Conservation (phyloP, 2,888 invertebrate species). For the Conops quadrifasciatus region DNA sequence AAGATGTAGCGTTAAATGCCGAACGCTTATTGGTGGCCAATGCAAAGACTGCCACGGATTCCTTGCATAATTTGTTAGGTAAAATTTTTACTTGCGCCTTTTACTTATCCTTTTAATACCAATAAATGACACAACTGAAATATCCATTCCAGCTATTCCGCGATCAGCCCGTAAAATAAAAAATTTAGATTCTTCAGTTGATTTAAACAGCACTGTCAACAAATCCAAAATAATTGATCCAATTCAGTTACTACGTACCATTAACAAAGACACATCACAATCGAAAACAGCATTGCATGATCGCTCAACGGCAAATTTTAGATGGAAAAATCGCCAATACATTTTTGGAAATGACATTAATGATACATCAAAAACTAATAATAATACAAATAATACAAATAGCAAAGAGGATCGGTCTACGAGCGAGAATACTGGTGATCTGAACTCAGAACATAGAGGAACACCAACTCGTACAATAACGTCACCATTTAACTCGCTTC, state of each 20-base stretch:
- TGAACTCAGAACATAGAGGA: slow-evolving; percentile 6
- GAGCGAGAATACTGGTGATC: not conserved
- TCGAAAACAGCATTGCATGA: slow-evolving; percentile 40
- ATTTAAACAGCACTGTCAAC: slow-evolving; percentile 50
- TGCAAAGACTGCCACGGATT: slow-evolving; percentile 46
- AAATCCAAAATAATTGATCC: slow-evolving; percentile 59
- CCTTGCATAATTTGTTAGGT: slow-evolving; percentile 45
- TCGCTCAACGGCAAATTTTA: slow-evolving; percentile 50
- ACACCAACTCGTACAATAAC: not conserved
- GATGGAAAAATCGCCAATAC: slow-evolving; percentile 57
- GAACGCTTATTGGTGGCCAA: slow-evolving; percentile 29
- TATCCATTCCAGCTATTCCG: slow-evolving; percentile 43
- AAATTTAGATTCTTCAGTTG: slow-evolving; percentile 40
- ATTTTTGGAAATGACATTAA: slow-evolving; percentile 50
- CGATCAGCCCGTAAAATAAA: slow-evolving; percentile 48
- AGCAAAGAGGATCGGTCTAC: not conserved
- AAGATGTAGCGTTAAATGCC: slow-evolving; percentile 45
- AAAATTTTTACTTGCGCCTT: slow-evolving; percentile 32
- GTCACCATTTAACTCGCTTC: slow-evolving; percentile 51
- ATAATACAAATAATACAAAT: not conserved
- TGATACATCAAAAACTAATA: slow-evolving; percentile 1
- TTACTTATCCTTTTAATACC: not conserved
- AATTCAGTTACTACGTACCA: slow-evolving; percentile 55
- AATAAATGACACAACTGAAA: not conserved
- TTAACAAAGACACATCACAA: slow-evolving; percentile 51